A percentile compares a stretch with the other conserved stretches of the same genome.
phyloP scores from a whole-genome alignment of 1,140 invertebrate species.

The Meloidogyne hapla region DNA sequence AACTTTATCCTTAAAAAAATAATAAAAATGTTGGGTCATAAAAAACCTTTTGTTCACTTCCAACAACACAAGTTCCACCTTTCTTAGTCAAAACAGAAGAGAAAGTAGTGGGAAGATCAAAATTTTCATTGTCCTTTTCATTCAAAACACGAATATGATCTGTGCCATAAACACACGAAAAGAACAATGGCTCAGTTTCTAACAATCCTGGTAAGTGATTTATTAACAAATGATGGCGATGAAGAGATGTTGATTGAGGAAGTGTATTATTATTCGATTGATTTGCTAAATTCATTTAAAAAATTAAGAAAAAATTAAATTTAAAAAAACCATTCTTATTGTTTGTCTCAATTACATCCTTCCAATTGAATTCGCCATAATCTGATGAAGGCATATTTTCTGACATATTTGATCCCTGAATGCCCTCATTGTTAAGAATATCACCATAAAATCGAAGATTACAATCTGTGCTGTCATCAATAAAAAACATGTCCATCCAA shows the following conservation, averaged over 20 bases:
- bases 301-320: no score
- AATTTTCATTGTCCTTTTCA: background rate
- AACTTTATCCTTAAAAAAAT: background rate
- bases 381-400: no score
- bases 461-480: background rate
- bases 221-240: background rate
- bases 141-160: conserved; percentile 10
- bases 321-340: no score
- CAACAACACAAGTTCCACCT: no score
- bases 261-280: no score
- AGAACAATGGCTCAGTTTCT: conserved; percentile 6
- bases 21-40: no score
- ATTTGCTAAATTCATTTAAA: background rate
- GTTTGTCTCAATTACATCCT: no score
- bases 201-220: conserved; percentile 13
- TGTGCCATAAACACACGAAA: conserved; percentile 5
- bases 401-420: no score
- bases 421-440: background rate
- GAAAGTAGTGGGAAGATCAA: background rate
- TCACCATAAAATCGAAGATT: no score
- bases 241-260: background rate
- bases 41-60: no score
- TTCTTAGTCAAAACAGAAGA: no score
- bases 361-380: no score
- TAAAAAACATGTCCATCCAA: conserved; percentile 1